phyloP scores from a whole-genome alignment of 2,797 vertebrate species.

The Clarias fuscus region DNA sequence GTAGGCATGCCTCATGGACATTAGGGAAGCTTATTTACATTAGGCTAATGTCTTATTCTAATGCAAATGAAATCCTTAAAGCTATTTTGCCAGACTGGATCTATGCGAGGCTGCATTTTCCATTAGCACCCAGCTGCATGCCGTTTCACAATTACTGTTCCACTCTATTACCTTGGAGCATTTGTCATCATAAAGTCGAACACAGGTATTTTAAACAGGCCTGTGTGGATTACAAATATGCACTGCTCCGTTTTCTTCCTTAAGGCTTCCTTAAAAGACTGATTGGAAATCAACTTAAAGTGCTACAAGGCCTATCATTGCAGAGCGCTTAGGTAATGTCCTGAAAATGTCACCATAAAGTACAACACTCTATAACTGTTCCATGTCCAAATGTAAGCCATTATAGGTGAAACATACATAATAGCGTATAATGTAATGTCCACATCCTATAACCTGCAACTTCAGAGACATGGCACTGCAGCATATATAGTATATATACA shows the following conservation, averaged over 20 bases:
- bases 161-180: slow-evolving; percentile 50
- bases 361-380: slow-evolving; percentile 1
- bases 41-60: slow-evolving; percentile 62
- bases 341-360: slow-evolving; percentile 28
- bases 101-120: slow-evolving; percentile 58
- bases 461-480: not conserved
- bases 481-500: not conserved
- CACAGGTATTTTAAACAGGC: slow-evolving; percentile 43
- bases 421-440: not conserved
- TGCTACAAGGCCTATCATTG: slow-evolving; percentile 2
- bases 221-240: slow-evolving; percentile 29
- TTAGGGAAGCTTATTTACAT: slow-evolving; percentile 62
- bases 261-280: slow-evolving; percentile 31
- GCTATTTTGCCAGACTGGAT: slow-evolving; percentile 57
- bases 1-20: slow-evolving; percentile 63
- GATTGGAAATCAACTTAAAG: slow-evolving; percentile 36
- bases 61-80: slow-evolving; percentile 65
- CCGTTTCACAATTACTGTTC: slow-evolving; percentile 51
- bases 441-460: slow-evolving; percentile 2
- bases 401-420: not conserved
- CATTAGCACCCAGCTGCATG: slow-evolving; percentile 58
- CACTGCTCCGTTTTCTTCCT: not conserved
- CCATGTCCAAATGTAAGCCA: slow-evolving; percentile 11
- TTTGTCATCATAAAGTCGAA: slow-evolving; percentile 54
- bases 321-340: slow-evolving; percentile 22